Percentiles rank a stretch among this genome's conserved stretches.
Evolutionary conservation across 2,113 vertebrate species (phyloP).

Genomic region (Morone chrysops): DNA sequence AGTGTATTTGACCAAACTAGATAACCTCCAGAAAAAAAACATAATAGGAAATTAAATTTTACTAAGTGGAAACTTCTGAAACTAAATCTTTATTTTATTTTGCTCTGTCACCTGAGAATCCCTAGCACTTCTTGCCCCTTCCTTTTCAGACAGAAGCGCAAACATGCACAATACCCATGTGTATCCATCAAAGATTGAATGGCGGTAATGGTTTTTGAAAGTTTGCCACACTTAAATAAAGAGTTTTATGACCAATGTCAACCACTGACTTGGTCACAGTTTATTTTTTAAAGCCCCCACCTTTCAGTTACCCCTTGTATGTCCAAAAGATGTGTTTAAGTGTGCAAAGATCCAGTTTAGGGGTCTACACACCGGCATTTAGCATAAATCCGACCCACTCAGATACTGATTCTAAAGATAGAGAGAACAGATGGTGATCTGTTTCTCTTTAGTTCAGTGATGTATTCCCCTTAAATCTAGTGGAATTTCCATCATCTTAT

Average conservation of each 20-base stretch:
- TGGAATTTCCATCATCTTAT: conserved; percentile 20
- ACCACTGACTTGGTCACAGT: conserved; percentile 26
- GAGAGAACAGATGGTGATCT: conserved; percentile 46
- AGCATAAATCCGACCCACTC: conserved; percentile 17
- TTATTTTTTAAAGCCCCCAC: conserved; percentile 27
- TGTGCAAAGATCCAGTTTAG: conserved; percentile 5
- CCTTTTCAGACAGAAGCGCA: conserved; percentile 9
- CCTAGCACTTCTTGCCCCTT: background rate
- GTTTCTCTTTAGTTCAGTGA: conserved; percentile 47
- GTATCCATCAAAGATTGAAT: too few relatives aligned
- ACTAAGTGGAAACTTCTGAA: conserved; percentile 43
- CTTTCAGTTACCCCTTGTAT: conserved; percentile 5
- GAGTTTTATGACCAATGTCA: conserved; percentile 7
- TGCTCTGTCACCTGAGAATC: conserved; percentile 21
- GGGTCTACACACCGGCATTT: conserved; percentile 20
- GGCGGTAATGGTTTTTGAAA: conserved; percentile 17
- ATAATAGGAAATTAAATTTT: conserved; percentile 29
- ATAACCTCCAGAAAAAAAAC: conserved; percentile 19
- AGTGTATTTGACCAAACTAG: background rate
- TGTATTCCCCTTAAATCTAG: conserved; percentile 26
- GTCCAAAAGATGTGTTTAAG: conserved; percentile 34
- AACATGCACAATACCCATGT: too few relatives aligned
- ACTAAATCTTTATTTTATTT: conserved; percentile 37
- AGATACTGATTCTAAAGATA: conserved; percentile 32
- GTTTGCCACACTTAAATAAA: background rate